Percentiles rank a stretch among this genome's conserved stretches.
These are phyloP conservation scores for Coenonympha arcania DNA, from an alignment of 2,888 invertebrate genomes.

Conservation along the genomic window DNA sequence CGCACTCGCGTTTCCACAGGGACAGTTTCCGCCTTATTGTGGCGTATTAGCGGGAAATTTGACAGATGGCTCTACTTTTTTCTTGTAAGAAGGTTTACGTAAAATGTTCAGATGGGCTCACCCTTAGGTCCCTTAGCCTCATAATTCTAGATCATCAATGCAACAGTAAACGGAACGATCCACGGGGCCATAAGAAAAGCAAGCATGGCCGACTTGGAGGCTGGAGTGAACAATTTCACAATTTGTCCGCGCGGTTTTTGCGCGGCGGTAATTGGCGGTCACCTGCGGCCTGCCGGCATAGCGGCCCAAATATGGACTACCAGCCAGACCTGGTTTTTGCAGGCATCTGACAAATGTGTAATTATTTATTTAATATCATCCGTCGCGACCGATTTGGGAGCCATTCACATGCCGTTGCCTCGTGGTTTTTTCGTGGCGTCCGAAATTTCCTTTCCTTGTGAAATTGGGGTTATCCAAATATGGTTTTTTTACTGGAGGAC, in stretches of 20 bases:
- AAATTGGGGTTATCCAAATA: not conserved
- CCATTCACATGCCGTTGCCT: slow-evolving; percentile 57
- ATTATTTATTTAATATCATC: slow-evolving; percentile 73
- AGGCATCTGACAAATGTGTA: slow-evolving; percentile 73
- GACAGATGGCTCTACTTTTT: too few species aligned
- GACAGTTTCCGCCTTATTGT: too few species aligned
- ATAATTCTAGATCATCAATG: too few species aligned
- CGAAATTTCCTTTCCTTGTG: slow-evolving; percentile 10
- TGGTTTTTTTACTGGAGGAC: too few species aligned
- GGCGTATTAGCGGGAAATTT: too few species aligned
- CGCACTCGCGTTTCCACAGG: too few species aligned
- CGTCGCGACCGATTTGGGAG: slow-evolving; percentile 58
- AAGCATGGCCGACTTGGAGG: slow-evolving; percentile 11
- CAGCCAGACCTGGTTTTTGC: slow-evolving; percentile 55
- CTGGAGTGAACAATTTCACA: slow-evolving; percentile 64
- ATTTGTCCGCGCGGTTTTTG: slow-evolving; percentile 71
- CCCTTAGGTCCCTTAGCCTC: too few species aligned
- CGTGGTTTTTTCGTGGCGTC: slow-evolving; percentile 37
- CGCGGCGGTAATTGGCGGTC: slow-evolving; percentile 65
- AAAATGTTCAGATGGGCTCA: too few species aligned
- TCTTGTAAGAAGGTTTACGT: too few species aligned
- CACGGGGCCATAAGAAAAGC: slow-evolving; percentile 12
- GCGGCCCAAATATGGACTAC: slow-evolving; percentile 61
- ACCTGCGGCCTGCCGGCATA: slow-evolving; percentile 55
- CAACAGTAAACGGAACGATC: too few species aligned